Conservation (phyloP, 2,797 vertebrate species). For the Semaprochilodus insignis region DNA sequence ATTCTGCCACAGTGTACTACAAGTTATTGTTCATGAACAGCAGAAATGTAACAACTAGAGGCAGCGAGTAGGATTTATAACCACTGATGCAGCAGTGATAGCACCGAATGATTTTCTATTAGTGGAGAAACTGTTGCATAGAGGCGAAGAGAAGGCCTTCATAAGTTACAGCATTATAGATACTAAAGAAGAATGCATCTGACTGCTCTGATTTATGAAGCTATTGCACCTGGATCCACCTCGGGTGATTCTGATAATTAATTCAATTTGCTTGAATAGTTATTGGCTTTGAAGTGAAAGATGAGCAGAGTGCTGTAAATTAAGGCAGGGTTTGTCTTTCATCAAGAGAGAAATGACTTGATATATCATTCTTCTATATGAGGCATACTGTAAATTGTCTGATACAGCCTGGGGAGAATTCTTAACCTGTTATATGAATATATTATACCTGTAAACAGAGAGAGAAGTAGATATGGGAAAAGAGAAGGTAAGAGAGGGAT, state of each 20-base stretch:
- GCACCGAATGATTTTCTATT: conserved; percentile 17
- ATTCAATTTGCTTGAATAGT: conserved; percentile 21
- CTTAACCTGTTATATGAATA: too few species aligned
- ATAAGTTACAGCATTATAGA: neutral
- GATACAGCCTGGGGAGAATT: neutral
- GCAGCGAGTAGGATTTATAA: conserved; percentile 14
- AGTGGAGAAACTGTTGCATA: neutral
- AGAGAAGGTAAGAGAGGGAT: too few species aligned
- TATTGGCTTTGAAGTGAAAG: conserved; percentile 17
- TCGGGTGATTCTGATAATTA: neutral
- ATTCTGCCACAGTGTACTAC: neutral
- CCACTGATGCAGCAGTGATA: conserved; percentile 13
- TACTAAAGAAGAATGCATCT: neutral
- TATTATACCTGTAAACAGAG: too few species aligned
- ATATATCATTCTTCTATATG: neutral
- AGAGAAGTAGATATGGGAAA: too few species aligned
- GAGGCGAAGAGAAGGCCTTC: neutral
- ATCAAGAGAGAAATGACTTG: neutral
- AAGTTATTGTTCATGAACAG: neutral
- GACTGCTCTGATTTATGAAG: conserved; percentile 13
- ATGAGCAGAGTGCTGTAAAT: neutral
- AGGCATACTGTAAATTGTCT: neutral
- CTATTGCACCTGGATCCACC: conserved; percentile 3
- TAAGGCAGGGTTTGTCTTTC: neutral
- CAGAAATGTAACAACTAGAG: neutral